Evolutionary conservation across 2,797 vertebrate genomes (phyloP).

Genomic region (Triplophysa yarkandensis): DNA sequence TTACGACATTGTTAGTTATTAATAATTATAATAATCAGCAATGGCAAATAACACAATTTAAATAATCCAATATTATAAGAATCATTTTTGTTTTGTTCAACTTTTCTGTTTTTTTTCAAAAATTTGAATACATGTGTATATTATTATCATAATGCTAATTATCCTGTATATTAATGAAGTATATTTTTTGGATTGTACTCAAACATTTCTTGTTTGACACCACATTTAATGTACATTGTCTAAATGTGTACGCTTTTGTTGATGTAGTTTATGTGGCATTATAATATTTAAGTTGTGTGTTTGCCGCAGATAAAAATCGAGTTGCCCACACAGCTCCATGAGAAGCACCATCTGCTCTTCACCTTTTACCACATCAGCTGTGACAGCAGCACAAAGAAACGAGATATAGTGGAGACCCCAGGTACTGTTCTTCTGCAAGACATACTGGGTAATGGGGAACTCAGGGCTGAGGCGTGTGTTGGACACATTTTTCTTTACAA

Average conservation of each 20-base stretch:
- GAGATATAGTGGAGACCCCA: constrained; percentile 88
- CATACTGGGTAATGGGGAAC: constrained; percentile 18
- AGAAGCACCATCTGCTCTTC: constrained; percentile 95
- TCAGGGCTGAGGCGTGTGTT: neutral
- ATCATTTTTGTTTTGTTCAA: too few species aligned
- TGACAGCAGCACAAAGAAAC: constrained; percentile 95
- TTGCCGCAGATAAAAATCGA: constrained; percentile 89
- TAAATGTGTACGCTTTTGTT: neutral
- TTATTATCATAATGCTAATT: too few species aligned
- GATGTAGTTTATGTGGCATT: neutral
- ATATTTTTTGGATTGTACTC: too few species aligned
- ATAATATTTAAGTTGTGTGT: neutral
- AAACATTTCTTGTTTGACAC: too few species aligned
- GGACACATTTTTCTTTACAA: neutral
- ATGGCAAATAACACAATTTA: too few species aligned
- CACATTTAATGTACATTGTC: neutral
- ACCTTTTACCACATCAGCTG: constrained; percentile 96
- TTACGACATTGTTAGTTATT: too few species aligned
- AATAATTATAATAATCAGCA: too few species aligned
- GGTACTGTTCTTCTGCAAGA: constrained; percentile 68
- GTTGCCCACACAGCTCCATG: constrained; percentile 91
- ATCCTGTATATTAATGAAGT: too few species aligned
- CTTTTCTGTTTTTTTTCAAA: too few species aligned
- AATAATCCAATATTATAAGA: too few species aligned
- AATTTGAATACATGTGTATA: too few species aligned